A percentile compares a stretch with the other conserved stretches of the same genome.
Evolutionary conservation across 2,113 vertebrate species (phyloP).

Genomic region (Myanophis thanlyinensis): DNA sequence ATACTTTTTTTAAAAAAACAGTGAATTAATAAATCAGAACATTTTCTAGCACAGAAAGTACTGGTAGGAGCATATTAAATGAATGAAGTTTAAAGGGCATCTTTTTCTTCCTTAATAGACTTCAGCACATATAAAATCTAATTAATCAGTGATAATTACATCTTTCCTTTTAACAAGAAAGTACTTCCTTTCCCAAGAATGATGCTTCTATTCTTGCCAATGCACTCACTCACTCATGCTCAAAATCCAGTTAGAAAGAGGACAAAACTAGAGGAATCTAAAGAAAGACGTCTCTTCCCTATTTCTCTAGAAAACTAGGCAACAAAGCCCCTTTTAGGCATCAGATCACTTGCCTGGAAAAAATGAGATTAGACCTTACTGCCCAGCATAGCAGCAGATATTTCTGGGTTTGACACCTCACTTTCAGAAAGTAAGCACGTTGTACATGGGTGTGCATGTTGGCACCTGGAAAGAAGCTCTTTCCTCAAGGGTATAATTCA

Average conservation of each 20-base stretch:
- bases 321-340: not conserved
- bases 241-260: not conserved
- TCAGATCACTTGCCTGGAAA: not conserved
- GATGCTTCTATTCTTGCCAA: not conserved
- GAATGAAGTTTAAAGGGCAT: not conserved
- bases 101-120: not conserved
- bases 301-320: not conserved
- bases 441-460: not conserved
- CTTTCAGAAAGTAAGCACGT: not conserved
- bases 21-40: conserved; percentile 13
- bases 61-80: not conserved
- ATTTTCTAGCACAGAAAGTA: not conserved
- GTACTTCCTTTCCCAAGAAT: not conserved
- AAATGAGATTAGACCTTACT: not conserved
- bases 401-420: not conserved
- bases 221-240: not conserved
- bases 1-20: not conserved
- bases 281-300: not conserved
- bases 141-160: not conserved
- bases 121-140: conserved; percentile 19
- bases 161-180: not conserved
- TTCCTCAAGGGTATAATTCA: conserved; percentile 1
- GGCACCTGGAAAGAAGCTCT: conserved; percentile 2
- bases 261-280: not conserved
- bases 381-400: not conserved